Evolutionary conservation across 1,140 invertebrate genomes (phyloP).

Genomic region (Drosophila nikananu): DNA sequence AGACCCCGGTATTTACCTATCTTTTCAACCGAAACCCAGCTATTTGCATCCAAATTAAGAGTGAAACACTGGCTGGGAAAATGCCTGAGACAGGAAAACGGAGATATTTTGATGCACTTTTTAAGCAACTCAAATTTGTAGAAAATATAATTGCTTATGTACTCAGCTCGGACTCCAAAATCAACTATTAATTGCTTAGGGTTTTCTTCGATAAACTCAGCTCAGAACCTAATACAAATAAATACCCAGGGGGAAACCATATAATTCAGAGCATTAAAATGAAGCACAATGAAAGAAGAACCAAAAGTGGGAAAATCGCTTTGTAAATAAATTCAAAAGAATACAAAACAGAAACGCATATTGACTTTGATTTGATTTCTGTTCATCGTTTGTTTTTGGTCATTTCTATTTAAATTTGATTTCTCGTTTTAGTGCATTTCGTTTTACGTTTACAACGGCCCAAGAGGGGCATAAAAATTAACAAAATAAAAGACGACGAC

Average conservation of each 20-base stretch:
- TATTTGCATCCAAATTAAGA: conserved; percentile 78
- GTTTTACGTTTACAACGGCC: conserved; percentile 47
- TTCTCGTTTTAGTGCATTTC: conserved; percentile 69
- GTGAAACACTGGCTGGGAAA: conserved; percentile 35
- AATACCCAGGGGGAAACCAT: conserved; percentile 6
- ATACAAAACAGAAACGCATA: conserved; percentile 24
- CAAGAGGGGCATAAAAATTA: conserved; percentile 52
- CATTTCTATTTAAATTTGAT: conserved; percentile 71
- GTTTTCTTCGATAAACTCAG: not conserved
- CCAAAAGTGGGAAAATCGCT: conserved; percentile 2
- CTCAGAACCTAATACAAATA: not conserved
- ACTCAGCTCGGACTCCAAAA: not conserved
- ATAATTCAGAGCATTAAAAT: conserved; percentile 29
- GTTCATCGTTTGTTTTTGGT: conserved; percentile 63
- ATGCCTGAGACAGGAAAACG: not conserved
- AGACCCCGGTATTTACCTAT: conserved; percentile 37
- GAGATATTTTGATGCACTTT: not conserved
- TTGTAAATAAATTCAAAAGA: conserved; percentile 2
- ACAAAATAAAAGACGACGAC: conserved; percentile 51
- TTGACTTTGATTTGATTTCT: conserved; percentile 56
- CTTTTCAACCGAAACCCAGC: conserved; percentile 47
- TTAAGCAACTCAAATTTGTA: not conserved
- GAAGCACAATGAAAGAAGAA: not conserved
- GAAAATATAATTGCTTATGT: not conserved
- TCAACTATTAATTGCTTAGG: not conserved